Percentiles rank a stretch among this genome's conserved stretches.
Conservation (phyloP, 92 coral and sea anemone species). For the Hydrozoanthus gracilis region DNA sequence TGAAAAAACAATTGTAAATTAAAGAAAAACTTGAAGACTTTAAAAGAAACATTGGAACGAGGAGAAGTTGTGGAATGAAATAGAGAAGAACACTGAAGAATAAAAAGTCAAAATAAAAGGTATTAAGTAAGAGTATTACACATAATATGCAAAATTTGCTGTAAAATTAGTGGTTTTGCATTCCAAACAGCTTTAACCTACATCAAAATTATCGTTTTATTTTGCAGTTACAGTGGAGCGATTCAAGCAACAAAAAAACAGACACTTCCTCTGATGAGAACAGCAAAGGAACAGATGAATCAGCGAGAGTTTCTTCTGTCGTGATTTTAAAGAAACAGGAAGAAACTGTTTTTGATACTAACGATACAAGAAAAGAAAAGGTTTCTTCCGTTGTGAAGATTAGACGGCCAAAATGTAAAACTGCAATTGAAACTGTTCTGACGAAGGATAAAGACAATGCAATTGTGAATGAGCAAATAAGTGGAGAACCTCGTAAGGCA, state of each 20-base stretch:
- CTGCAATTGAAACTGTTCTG: neutral
- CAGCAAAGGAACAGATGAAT: neutral
- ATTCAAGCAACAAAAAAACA: neutral
- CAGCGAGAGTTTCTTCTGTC: constrained; percentile 26
- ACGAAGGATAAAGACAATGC: neutral
- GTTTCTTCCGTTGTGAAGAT: constrained; percentile 30
- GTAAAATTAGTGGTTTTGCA: neutral
- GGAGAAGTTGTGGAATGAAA: constrained; percentile 4
- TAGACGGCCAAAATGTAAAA: constrained; percentile 2
- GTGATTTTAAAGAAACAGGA: constrained; percentile 4
- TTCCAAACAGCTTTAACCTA: neutral
- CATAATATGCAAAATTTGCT: neutral
- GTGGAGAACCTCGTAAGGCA: neutral
- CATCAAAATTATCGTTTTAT: neutral
- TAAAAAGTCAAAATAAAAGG: neutral
- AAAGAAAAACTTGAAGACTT: neutral
- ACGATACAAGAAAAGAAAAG: neutral
- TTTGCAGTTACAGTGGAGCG: constrained; percentile 22
- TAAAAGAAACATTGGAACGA: neutral
- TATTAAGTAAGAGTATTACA: neutral
- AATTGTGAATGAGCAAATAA: neutral
- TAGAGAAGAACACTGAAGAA: neutral
- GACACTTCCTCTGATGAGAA: neutral
- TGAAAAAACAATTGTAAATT: too few relatives aligned
- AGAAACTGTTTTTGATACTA: neutral